Base-by-base conservation (phyloP, 2,113 vertebrate species). In the Ptilonorhynchus violaceus region DNA sequence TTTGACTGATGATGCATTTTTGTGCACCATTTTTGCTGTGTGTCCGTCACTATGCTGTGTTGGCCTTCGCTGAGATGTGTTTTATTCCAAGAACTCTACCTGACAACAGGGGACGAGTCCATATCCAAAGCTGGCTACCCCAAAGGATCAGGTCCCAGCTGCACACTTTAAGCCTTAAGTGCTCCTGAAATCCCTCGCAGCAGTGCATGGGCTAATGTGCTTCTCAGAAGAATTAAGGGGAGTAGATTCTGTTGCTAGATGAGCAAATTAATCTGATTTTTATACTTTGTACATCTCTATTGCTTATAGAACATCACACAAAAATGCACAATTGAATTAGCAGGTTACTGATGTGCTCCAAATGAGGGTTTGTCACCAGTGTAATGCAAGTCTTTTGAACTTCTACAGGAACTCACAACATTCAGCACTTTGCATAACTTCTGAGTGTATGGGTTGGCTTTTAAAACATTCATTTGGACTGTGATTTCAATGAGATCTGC, bases 31-130 rank as follows among this genome's bases (percentile, higher is more conserved):
- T 74, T 77, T 89, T 75, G 37, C 47, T 55, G 7, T 15, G 11
- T 67, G 31, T 44, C 55, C 47, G 11, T 31, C 37, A 56, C 62
- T 17, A 4, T 10, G 19, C 31, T 0, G 0, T 37, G 9, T 1
- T 35, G n/a, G 28, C 55, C 84, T 56, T 56, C 50, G 56, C 24
- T 1, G 1, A 44, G 42, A 25, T 37, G 14, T 15, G 5, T 42
- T 72, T 73, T 25, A 60, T 13, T 44, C 21, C 22, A 72, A 59
- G n/a, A 66, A 42, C 24, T 73, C 21, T 82, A 18, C 39, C 58
- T 79, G 33, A 41, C 80, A 66, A 39, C 27, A 79, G 7, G 5
- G 5, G n/a, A 16, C 14, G 44, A 35, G 31, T 46, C 35, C 13
- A 16, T 20, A 52, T 18, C 17, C n/a, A 46, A 30, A 73, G 37